These are phyloP conservation scores for Dexiosoma caninum DNA, from an alignment of 2,888 invertebrate genomes.

Conservation along the genomic window DNA sequence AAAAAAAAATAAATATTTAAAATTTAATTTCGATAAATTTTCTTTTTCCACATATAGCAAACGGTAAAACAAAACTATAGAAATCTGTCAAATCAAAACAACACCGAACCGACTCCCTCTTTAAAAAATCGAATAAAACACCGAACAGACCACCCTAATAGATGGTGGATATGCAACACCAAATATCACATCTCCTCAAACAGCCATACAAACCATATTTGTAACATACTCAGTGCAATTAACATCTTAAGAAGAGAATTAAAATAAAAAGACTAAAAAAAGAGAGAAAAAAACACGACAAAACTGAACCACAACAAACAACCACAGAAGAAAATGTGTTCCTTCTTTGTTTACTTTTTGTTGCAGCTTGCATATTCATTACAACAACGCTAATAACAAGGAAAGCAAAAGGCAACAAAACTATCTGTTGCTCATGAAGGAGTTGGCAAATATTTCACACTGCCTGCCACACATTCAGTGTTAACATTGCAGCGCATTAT, in stretches of 20 bases:
- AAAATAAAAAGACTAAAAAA: not conserved
- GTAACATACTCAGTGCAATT: constrained; percentile 8
- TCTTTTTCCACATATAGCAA: too few species aligned
- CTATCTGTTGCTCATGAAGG: constrained; percentile 39
- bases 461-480: not conserved
- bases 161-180: too few species aligned
- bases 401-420: constrained; percentile 4
- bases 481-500: not conserved
- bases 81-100: not conserved
- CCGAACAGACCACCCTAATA: not conserved
- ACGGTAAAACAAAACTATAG: too few species aligned
- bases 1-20: too few species aligned
- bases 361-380: constrained; percentile 53
- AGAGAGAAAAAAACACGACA: not conserved
- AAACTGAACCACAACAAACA: constrained; percentile 49
- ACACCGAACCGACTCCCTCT: not conserved
- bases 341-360: constrained; percentile 26
- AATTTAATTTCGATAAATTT: too few species aligned
- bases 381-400: not conserved
- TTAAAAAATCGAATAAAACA: not conserved
- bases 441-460: constrained; percentile 34
- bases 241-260: constrained; percentile 34
- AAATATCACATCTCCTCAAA: not conserved
- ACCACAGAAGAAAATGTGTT: constrained; percentile 35
- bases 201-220: not conserved